These are phyloP conservation scores for Tuberolachnus salignus DNA, from an alignment of 2,888 invertebrate genomes.

Conservation along the genomic window DNA sequence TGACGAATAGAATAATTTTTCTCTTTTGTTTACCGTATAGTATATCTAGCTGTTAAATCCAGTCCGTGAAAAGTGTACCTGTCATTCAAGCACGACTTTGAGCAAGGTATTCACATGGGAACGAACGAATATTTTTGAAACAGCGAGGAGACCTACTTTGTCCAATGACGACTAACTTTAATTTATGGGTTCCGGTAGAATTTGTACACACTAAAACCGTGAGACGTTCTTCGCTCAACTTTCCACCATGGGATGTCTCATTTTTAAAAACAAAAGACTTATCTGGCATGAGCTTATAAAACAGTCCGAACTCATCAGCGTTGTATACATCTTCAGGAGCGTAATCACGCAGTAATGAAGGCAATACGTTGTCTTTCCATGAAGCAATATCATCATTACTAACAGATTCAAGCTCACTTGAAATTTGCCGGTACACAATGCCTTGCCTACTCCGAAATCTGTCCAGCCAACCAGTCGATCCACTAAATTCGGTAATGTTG, in stretches of 20 bases:
- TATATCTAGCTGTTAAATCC: slow-evolving; percentile 11
- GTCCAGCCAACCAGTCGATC: slow-evolving; percentile 4
- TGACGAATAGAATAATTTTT: slow-evolving; percentile 28
- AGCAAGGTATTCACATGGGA: slow-evolving; percentile 2
- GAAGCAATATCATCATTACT: background rate
- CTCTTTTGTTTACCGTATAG: slow-evolving; percentile 20
- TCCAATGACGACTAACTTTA: background rate
- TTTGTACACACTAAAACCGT: background rate
- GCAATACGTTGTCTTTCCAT: background rate
- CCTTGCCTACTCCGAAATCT: background rate
- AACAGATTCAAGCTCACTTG: background rate
- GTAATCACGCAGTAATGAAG: slow-evolving; percentile 2
- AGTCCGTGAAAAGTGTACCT: background rate
- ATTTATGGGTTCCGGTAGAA: background rate
- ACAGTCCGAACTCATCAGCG: background rate
- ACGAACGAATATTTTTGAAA: background rate
- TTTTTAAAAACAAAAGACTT: no score
- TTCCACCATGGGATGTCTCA: no score
- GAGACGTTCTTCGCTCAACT: no score
- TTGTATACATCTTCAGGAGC: slow-evolving; percentile 1
- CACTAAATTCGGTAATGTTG: background rate
- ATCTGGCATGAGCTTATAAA: no score
- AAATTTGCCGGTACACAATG: slow-evolving; percentile 8
- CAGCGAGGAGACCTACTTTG: background rate
- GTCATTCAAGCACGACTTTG: no score